These are phyloP conservation scores for Chorisops tibialis DNA, from an alignment of 2,888 invertebrate species.

Conservation along the genomic window DNA sequence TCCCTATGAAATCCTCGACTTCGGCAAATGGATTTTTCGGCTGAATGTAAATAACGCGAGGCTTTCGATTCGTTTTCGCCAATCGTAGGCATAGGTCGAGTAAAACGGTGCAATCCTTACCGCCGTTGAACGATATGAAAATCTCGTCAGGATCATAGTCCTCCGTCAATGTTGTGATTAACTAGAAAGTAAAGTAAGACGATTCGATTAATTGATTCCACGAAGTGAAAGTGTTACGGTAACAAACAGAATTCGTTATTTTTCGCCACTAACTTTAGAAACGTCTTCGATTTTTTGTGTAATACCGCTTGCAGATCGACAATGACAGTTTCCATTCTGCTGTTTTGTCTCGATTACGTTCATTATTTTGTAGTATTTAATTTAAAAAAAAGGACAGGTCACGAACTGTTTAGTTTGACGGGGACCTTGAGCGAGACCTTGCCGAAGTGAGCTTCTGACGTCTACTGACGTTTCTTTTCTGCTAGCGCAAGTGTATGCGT, in stretches of 20 bases:
- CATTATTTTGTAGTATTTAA: no score
- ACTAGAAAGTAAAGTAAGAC: slow-evolving; percentile 46
- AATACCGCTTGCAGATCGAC: background rate
- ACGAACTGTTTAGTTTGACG: no score
- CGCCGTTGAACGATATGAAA: slow-evolving; percentile 94
- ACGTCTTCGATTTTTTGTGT: slow-evolving; percentile 1
- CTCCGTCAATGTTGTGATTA: slow-evolving; percentile 60
- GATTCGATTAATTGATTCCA: background rate
- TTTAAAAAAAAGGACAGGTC: no score
- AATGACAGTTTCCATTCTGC: background rate
- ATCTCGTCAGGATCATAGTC: slow-evolving; percentile 69
- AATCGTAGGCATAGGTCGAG: slow-evolving; percentile 61
- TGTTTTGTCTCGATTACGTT: background rate
- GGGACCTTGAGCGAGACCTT: no score
- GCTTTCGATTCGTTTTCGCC: slow-evolving; percentile 42
- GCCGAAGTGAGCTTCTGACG: no score
- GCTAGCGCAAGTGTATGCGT: no score
- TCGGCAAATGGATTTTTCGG: slow-evolving; percentile 80
- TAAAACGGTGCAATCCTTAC: slow-evolving; percentile 95
- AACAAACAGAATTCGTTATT: background rate
- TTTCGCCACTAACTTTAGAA: slow-evolving; percentile 7
- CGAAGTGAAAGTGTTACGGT: background rate
- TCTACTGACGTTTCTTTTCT: no score
- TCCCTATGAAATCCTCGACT: slow-evolving; percentile 77
- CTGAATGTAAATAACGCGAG: slow-evolving; percentile 69